Conservation (phyloP, 2,888 invertebrate genomes). For the Macrophya alboannulata region DNA sequence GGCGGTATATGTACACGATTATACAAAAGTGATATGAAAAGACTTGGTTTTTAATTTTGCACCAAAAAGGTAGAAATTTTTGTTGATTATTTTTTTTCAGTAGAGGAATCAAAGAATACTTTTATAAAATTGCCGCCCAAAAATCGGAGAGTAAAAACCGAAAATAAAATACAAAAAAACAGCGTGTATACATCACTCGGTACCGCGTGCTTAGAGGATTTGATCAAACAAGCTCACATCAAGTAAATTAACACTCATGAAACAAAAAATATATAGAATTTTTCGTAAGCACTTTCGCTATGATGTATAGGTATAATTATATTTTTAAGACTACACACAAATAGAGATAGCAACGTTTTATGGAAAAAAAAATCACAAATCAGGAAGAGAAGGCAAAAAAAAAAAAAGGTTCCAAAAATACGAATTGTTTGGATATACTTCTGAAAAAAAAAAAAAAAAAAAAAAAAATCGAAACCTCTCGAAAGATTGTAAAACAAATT, state of each 20-base stretch:
- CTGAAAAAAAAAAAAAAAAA: not conserved
- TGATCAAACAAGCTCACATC: slow-evolving; percentile 16
- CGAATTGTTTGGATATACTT: not conserved
- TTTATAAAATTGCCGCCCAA: not conserved
- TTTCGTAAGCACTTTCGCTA: slow-evolving; percentile 60
- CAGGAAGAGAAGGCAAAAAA: not conserved
- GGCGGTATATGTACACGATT: slow-evolving; percentile 67
- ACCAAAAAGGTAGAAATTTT: not conserved
- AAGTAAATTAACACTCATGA: not conserved
- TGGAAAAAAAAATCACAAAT: not conserved
- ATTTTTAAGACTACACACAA: slow-evolving; percentile 58
- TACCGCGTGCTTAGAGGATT: slow-evolving; percentile 51
- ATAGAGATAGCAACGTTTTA: slow-evolving; percentile 22
- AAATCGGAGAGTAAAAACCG: not conserved
- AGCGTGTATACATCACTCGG: slow-evolving; percentile 32
- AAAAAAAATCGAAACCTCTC: too few species aligned
- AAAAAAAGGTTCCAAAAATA: not conserved
- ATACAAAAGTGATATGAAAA: slow-evolving; percentile 70
- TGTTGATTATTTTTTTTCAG: not conserved
- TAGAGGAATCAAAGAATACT: not conserved
- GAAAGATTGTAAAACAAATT: not conserved
- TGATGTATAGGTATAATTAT: slow-evolving; percentile 58
- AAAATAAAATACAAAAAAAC: not conserved
- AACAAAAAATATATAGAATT: not conserved
- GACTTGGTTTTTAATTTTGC: not conserved